Percentiles rank a stretch among this genome's conserved stretches.
These are phyloP conservation scores for Escarpia spicata DNA, from an alignment of 2,888 invertebrate genomes.

Conservation along the genomic window DNA sequence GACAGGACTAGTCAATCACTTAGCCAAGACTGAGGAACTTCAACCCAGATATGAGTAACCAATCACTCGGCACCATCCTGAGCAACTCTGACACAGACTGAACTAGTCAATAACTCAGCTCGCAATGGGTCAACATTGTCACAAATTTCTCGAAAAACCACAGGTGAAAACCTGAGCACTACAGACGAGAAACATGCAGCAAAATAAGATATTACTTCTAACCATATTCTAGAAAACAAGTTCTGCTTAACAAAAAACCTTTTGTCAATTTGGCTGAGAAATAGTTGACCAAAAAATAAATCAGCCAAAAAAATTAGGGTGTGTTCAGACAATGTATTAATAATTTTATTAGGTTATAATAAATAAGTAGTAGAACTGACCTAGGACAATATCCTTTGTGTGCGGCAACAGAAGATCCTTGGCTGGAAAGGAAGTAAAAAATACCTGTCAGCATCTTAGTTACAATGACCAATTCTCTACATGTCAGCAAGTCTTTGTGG, in stretches of 20 bases:
- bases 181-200: no score
- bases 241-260: no score
- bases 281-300: no score
- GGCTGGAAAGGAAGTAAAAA: constrained; percentile 66
- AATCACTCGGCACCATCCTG: no score
- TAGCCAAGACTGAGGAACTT: not conserved
- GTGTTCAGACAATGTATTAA: not conserved
- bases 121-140: no score
- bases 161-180: no score
- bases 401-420: constrained; percentile 63
- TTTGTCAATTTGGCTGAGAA: no score
- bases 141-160: no score
- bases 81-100: constrained; percentile 34
- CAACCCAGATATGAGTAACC: not conserved
- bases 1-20: not conserved
- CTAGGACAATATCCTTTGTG: constrained; percentile 63
- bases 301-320: no score
- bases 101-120: not conserved
- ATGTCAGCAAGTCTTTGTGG: no score
- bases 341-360: not conserved
- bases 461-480: not conserved
- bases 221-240: not conserved
- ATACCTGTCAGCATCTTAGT: not conserved
- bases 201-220: not conserved
- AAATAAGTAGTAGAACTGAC: constrained; percentile 45